Conservation (phyloP, 92 coral and sea anemone species). For the Porites rus region DNA sequence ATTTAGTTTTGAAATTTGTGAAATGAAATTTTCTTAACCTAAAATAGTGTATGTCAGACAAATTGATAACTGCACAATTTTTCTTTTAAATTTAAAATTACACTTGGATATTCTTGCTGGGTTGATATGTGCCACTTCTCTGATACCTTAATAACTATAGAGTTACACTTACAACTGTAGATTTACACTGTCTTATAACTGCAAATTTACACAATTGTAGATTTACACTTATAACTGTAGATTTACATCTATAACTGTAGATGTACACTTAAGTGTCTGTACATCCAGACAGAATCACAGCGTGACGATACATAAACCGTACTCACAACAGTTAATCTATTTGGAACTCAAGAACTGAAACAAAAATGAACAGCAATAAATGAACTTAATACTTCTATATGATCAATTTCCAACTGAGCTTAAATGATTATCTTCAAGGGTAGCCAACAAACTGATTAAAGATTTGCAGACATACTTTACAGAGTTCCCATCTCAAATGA, state of each 20-base stretch:
- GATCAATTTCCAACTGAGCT: no score
- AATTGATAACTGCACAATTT: neutral
- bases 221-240: neutral
- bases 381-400: no score
- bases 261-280: neutral
- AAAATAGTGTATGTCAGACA: neutral
- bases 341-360: no score
- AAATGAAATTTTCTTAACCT: neutral
- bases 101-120: no score
- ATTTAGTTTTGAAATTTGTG: neutral
- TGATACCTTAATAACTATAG: neutral
- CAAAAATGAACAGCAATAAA: no score
- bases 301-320: no score
- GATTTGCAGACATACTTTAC: neutral
- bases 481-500: slow-evolving; percentile 60
- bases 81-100: no score
- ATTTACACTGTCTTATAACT: neutral
- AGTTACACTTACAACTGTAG: neutral
- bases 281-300: no score
- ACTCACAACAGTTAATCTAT: no score
- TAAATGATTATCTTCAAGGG: no score
- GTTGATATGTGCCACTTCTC: no score
- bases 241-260: neutral
- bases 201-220: neutral
- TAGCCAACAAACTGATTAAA: no score